These are phyloP conservation scores for Anguilla marmorata DNA, from an alignment of 2,797 vertebrate genomes.

Conservation along the genomic window DNA sequence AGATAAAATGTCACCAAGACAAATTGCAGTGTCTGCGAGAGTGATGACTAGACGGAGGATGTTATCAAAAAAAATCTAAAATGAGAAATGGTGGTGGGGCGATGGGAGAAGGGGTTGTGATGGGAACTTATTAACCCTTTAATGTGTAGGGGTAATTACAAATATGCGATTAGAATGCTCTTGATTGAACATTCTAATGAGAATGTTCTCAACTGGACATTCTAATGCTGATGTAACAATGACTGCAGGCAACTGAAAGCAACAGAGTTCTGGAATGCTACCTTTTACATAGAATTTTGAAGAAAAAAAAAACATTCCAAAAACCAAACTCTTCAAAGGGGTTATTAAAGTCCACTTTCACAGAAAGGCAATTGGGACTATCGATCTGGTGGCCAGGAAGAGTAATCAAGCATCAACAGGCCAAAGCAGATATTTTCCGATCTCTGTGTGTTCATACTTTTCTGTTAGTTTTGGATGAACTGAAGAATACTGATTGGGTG, in stretches of 20 bases:
- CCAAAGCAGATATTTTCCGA: neutral
- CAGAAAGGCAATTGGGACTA: conserved; percentile 25
- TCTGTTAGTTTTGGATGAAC: neutral
- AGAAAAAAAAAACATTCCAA: neutral
- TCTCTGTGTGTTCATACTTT: neutral
- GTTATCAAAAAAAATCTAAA: conserved; percentile 15
- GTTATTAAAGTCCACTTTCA: conserved; percentile 13
- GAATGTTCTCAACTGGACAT: neutral
- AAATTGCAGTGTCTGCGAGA: neutral
- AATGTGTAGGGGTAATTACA: neutral
- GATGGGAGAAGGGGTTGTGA: neutral
- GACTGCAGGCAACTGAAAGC: neutral
- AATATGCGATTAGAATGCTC: neutral
- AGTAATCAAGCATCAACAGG: neutral
- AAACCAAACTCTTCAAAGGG: neutral
- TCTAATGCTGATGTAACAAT: too few relatives aligned
- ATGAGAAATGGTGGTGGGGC: conserved; percentile 2
- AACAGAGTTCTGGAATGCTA: neutral
- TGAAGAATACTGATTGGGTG: neutral
- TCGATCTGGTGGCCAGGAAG: conserved; percentile 19
- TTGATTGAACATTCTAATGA: neutral
- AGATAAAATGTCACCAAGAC: conserved; percentile 8
- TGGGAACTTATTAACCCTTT: conserved; percentile 11
- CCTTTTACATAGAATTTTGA: too few relatives aligned
- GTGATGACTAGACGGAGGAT: neutral